Base-by-base conservation (phyloP, 2,113 vertebrate genomes). In the Scophthalmus maximus region DNA sequence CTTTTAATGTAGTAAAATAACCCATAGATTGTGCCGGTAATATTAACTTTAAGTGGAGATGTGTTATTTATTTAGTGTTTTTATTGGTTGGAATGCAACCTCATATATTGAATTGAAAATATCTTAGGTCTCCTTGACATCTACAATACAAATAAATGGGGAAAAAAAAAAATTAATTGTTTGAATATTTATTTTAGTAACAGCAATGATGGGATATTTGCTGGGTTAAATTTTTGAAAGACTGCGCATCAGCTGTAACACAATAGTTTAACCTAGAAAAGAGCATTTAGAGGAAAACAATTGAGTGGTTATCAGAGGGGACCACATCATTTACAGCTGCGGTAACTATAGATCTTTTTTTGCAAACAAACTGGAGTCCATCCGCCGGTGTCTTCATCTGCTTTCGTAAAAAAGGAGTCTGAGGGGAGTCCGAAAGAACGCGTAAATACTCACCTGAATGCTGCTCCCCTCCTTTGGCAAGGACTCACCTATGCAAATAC, bases 1-100 rank as follows among this genome's bases (percentile, higher is more conserved):
- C 95, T 36, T 99, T 99, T 85, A 93, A 87, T 64, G 93, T 99
- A 72, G 51, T 94, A 17, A 87, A 84, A 66, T 86, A 66, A 67
- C 4, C 1, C 22, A 6, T 26, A 51, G 1, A 12, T 23, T 72
- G n/a, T 60, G 30, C 0, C 3, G 85, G 14, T 83, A 40, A 25
- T 50, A 38, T 47, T 76, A 52, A 64, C 20, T 46, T 56, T 32
- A 4, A 62, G 18, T n/a, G 1, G 8, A 71, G 27, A 58, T 78
- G 5, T 71, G 67, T 83, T 82, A 88, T 82, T 89, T 91, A 89
- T 91, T 85, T 85, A 80, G 61, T 70, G 2, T 68, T 77, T 68
- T 66, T 51, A 51, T 38, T 70, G 1, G 15, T 59, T 68, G 53
- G 29, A 63, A 4, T 72, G 17, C 10, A 77, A 30, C 10, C 8